These are phyloP conservation scores for Chaetops frenatus DNA, from an alignment of 2,113 vertebrate genomes.

Conservation along the genomic window DNA sequence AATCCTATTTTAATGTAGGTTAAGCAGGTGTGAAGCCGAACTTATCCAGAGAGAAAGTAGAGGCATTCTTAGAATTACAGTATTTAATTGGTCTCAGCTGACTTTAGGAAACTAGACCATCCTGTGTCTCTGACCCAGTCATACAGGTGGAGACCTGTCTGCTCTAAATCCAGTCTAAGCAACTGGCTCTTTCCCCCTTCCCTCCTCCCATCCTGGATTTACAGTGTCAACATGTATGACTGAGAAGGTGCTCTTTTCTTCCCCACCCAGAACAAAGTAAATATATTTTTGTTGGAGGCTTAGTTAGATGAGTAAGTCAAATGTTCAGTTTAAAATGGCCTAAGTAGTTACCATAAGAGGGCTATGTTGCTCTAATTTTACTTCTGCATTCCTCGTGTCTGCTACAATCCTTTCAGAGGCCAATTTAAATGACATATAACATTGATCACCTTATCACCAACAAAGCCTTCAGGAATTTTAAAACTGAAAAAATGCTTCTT, in stretches of 20 bases:
- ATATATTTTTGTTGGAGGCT: background rate
- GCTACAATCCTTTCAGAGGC: background rate
- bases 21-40: conserved; percentile 74
- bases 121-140: conserved; percentile 29
- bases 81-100: conserved; percentile 60
- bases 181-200: background rate
- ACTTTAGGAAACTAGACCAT: conserved; percentile 27
- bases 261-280: background rate
- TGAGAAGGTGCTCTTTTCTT: background rate
- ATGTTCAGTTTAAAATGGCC: background rate
- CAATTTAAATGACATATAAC: background rate
- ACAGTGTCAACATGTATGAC: background rate
- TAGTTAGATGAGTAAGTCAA: background rate
- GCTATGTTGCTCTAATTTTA: background rate
- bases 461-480: background rate
- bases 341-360: background rate
- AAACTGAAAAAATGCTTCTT: background rate
- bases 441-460: background rate
- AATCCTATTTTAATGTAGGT: conserved; percentile 79
- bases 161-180: conserved; percentile 4
- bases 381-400: background rate
- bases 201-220: background rate
- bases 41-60: conserved; percentile 49
- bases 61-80: conserved; percentile 29
- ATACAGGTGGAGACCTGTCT: conserved; percentile 9